Conservation (phyloP, 2,888 invertebrate species). For the Colletes collaris region DNA sequence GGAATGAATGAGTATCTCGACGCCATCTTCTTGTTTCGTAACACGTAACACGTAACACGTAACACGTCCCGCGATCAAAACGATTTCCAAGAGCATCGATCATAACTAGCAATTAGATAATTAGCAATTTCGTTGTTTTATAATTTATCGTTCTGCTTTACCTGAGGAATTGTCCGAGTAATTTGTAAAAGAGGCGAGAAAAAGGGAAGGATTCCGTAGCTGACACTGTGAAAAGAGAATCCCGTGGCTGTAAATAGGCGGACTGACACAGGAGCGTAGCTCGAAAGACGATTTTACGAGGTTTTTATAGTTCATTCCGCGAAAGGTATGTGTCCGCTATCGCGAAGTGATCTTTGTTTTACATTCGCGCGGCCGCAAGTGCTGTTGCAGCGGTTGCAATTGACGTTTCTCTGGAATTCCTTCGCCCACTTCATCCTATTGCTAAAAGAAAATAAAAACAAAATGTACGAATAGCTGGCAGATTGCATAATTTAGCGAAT, state of each 20-base stretch:
- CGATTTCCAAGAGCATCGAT: neutral
- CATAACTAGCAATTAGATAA: neutral
- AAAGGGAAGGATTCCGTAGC: constrained; percentile 41
- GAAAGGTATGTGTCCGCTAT: constrained; percentile 66
- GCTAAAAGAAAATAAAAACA: constrained; percentile 15
- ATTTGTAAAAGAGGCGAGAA: constrained; percentile 19
- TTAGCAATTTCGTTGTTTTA: neutral
- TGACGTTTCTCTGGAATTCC: constrained; percentile 42
- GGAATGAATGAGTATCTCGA: constrained; percentile 17
- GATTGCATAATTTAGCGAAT: constrained; percentile 27
- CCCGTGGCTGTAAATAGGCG: constrained; percentile 72
- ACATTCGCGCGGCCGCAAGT: constrained; percentile 56
- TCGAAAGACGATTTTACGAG: constrained; percentile 65
- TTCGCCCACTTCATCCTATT: constrained; percentile 24
- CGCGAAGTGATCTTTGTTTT: constrained; percentile 71
- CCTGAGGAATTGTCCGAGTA: neutral
- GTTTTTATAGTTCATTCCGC: constrained; percentile 70
- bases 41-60: constrained; percentile 25
- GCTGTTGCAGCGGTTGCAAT: constrained; percentile 34
- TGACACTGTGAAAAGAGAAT: constrained; percentile 61
- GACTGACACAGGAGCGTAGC: constrained; percentile 69
- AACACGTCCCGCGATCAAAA: neutral
- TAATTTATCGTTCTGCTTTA: neutral
- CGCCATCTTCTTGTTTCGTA: constrained; percentile 25
- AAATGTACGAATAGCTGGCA: constrained; percentile 18